A percentile compares a stretch with the other conserved stretches of the same genome.
Conservation (phyloP, 2,113 vertebrate species). For the Rynchops niger region DNA sequence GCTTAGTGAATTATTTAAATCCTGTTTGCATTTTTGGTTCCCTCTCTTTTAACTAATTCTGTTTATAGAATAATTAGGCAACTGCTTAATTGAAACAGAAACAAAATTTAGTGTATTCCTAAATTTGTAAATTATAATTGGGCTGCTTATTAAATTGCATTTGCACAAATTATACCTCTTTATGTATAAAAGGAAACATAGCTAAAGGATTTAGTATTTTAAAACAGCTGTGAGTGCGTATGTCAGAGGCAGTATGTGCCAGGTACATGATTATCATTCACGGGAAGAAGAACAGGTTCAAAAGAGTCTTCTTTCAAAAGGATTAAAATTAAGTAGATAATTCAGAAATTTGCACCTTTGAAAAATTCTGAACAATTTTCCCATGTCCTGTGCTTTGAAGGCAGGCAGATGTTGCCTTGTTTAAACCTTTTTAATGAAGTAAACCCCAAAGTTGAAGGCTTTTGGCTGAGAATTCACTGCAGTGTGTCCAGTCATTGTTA, state of each 20-base stretch:
- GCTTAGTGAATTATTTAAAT: background rate
- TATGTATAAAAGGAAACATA: slow-evolving; percentile 22
- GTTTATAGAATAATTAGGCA: slow-evolving; percentile 50
- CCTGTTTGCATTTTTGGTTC: background rate
- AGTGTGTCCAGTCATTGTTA: background rate
- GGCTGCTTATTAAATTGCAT: slow-evolving; percentile 34
- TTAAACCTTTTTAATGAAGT: background rate
- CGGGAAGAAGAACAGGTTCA: background rate
- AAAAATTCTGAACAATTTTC: background rate
- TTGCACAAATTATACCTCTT: slow-evolving; percentile 51
- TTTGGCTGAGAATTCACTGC: background rate
- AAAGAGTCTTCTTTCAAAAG: background rate
- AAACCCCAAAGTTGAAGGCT: background rate
- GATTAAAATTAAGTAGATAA: background rate
- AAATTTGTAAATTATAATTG: slow-evolving; percentile 53
- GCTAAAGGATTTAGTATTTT: background rate
- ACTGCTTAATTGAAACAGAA: slow-evolving; percentile 50
- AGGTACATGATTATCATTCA: background rate
- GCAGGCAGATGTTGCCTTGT: background rate
- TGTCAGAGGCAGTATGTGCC: background rate
- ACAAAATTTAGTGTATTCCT: slow-evolving; percentile 41
- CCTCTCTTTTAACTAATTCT: slow-evolving; percentile 13
- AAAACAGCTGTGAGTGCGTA: background rate
- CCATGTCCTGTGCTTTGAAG: background rate
- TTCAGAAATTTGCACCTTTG: background rate